Evolutionary conservation across 1,140 invertebrate species (phyloP).

Genomic region (Holcopasites calliopsidis): DNA sequence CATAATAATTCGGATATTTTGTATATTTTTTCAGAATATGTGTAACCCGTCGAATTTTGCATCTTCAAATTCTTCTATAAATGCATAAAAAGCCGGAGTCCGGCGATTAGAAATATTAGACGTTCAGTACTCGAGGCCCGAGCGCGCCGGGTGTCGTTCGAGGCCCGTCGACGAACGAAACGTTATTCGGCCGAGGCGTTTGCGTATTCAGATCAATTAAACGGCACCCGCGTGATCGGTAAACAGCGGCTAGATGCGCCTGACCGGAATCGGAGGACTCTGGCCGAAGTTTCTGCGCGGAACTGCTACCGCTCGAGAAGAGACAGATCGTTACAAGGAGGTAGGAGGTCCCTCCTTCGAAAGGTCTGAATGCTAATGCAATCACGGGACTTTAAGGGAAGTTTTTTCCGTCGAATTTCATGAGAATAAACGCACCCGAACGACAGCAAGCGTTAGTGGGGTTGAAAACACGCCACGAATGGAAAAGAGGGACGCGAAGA

Average conservation of each 20-base stretch:
- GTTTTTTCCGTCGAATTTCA: background rate
- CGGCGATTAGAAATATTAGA: no score
- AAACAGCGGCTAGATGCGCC: background rate
- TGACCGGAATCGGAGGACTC: background rate
- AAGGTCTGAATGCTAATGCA: constrained; percentile 25
- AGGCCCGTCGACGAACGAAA: background rate
- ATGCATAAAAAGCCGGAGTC: no score
- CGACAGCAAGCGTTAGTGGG: no score
- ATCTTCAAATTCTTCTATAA: no score
- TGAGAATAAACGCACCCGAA: no score
- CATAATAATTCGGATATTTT: no score
- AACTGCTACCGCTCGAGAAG: no score
- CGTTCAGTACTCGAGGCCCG: no score
- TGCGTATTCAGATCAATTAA: constrained; percentile 11
- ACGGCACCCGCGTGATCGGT: background rate
- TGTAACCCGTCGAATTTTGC: no score
- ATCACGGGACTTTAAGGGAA: constrained; percentile 24
- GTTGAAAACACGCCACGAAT: background rate
- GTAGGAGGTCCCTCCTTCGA: background rate
- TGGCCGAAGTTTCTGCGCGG: no score
- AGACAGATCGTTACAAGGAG: background rate
- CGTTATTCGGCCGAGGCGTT: background rate
- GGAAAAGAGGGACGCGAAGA: background rate
- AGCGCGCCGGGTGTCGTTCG: background rate
- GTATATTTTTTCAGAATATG: no score